Base-by-base conservation (phyloP, 2,797 vertebrate species). In the Crossoptilon crossoptilon region DNA sequence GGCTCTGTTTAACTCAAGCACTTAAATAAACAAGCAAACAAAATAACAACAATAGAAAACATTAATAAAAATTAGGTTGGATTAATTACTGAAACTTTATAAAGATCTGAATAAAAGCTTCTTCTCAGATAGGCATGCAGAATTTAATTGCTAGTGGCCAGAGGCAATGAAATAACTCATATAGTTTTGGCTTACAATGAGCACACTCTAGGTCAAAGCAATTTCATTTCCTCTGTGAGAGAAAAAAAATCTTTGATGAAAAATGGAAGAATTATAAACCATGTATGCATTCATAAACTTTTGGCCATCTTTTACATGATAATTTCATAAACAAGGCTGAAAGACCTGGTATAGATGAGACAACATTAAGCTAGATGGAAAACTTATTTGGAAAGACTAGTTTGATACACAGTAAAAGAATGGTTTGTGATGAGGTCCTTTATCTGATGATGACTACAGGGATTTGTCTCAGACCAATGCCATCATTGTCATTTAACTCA, bases 71-170 rank as follows among this genome's bases (percentile, higher is more conserved):
- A 88, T 78, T 88, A 90, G 16, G 13, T 84, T 82, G 26, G 14
- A 79, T 39, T 76, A 92, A 82, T 88, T 85, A 60, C 10, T 41
- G 51, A 67, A 71, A 43, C 17, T 56, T 88, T 81, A 13, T 19
- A 76, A 35, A 43, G 17, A 67, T 74, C 46, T 86, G 72, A 85
- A 94, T 76, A 94, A 93, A 96, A 87, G 10, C 51, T 46, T 84
- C 56, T 91, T 41, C 74, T 94, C 27, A 80, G 29, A 63, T 4
- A 87, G 70, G 37, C 80, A 80, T 72, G 80, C 13, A 88, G 56
- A 84, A 87, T 68, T 11, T 68, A 69, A 86, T 27, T 74, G 69
- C 43, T 56, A 51, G 26, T n/a, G 59, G 41, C 81, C 66, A 72
- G 18, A 12, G 84, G 62, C 63, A 85, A 90, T 70, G 33, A 88